Evolutionary conservation across 2,797 vertebrate species (phyloP), one percentile per base, ranked within the genome.

Genomic region (Falco cherrug): DNA sequence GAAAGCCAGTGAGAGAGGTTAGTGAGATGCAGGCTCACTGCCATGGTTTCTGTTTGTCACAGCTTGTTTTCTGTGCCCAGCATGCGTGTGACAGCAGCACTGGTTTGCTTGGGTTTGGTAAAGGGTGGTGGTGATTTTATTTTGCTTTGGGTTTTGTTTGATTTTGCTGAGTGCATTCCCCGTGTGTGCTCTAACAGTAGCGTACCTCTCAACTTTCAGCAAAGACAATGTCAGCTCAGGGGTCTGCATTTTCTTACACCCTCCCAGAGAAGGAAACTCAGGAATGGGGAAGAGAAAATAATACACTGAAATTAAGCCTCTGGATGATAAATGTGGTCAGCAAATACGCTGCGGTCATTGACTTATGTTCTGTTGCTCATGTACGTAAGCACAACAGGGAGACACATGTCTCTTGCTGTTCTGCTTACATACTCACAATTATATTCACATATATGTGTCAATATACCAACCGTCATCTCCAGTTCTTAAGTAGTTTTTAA

Each of bases 1-100:
- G 98, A 98, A 99, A 99, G 98, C 98, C 99, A 98, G 92, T 99
- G 98, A 99, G 98, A 98, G 98, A 99, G 99, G 99, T 99, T 97
- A 99, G 99, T 99, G 98, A 98, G 98, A 97, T 51, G 76, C 96
- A 97, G 97, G 95, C 98, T 98, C 98, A 97, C 98, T 96, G 98
- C 97, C 97, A 96, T 97, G 97, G 97, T 98, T 98, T 98, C 95
- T 98, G 98, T 98, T 94, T 98, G 98, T 98, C 97, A 97, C 98
- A 97, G 98, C 96, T 97, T 96, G 97, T 97, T 98, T 98, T 97
- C 95, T 97, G 67, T 97, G 98, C 97, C 96, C 98, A 97, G 97
- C 97, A 95, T 98, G 97, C 93, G 75, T 98, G 97, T 98, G 97
- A 94, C 91, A 60, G 94, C 91, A 96, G 95, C 98, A 95, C 95